These are phyloP conservation scores for Dermochelys coriacea DNA, from an alignment of 2,797 vertebrate genomes.

Conservation along the genomic window DNA sequence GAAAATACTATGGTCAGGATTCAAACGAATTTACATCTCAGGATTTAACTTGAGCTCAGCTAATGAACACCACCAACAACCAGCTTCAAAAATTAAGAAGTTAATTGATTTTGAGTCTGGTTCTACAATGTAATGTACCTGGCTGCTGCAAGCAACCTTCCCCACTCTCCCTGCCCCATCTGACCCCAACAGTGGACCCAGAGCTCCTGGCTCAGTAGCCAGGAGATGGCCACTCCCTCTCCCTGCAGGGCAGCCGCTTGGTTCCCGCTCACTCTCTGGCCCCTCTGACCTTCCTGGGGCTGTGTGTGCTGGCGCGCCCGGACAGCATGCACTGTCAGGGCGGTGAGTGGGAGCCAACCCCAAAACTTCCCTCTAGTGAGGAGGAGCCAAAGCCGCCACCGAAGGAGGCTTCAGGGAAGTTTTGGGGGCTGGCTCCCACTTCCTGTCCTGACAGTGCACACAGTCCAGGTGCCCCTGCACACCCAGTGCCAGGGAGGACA, in stretches of 20 bases:
- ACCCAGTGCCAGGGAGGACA: neutral
- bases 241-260: neutral
- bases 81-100: neutral
- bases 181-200: neutral
- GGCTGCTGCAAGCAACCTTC: neutral
- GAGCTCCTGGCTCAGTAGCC: neutral
- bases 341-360: neutral
- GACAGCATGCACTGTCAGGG: neutral
- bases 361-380: neutral
- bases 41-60: neutral
- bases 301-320: no score
- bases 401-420: no score
- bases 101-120: neutral
- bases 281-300: no score
- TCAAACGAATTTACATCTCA: neutral
- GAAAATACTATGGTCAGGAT: neutral
- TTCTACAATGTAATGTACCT: neutral
- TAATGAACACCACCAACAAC: rapidly evolving
- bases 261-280: neutral
- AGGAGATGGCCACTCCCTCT: neutral
- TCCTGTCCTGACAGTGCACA: neutral
- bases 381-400: neutral
- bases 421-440: neutral
- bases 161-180: neutral
- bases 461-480: neutral